Base-by-base conservation (phyloP, 2,888 invertebrate genomes). In the Eupeodes latifasciatus region DNA sequence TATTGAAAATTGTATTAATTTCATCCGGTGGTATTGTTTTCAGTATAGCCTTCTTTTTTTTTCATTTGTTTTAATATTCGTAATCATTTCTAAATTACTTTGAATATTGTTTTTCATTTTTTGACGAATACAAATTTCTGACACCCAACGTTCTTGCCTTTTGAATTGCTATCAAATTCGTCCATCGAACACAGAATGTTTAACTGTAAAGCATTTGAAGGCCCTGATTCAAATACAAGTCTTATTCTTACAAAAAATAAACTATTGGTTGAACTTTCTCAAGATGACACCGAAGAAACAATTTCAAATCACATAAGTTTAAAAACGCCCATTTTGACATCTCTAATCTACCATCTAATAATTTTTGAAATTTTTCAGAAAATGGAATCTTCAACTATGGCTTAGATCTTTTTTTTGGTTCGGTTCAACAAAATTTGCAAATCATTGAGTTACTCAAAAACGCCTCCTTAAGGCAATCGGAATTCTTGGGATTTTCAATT, bases 391-490 rank as follows among this genome's bases (percentile, higher is more conserved):
- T 19, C 19, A 88, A 66, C 36, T 93, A 92, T 66, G 83, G 91
- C 64, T 77, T 93, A 6, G 91, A 93, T 80, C 91, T 93, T 0
- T 93, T 91, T 47, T 53, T 69, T 4, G 92, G 92, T 1, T 91
- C 92, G 0, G 88, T 89, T 6, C 51, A 86, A 2, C 91, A 91
- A 4, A 91, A 91, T 66, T 91, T 92, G 57, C 71, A 81, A 11
- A 19, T 91, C 4, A 90, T 93, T 61, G 90, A 92, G 4, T 90
- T 86, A 7, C 64, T 93, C 57, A 91, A 91, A 1, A 90, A 92
- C 55, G 90, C 90, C 4, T 92, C 92, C 80, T 80, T 91, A 0
- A 67, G 79, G 12, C 89, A 92, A 5, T 91, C 92, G 2, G 90
- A 90, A 10, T 90, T 91, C 36, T 89, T 83, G 34, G 91, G 91